A percentile compares a stretch with the other conserved stretches of the same genome.
These are phyloP conservation scores for Darevskia mixta DNA, from an alignment of 2,797 vertebrate genomes.

Conservation along the genomic window DNA sequence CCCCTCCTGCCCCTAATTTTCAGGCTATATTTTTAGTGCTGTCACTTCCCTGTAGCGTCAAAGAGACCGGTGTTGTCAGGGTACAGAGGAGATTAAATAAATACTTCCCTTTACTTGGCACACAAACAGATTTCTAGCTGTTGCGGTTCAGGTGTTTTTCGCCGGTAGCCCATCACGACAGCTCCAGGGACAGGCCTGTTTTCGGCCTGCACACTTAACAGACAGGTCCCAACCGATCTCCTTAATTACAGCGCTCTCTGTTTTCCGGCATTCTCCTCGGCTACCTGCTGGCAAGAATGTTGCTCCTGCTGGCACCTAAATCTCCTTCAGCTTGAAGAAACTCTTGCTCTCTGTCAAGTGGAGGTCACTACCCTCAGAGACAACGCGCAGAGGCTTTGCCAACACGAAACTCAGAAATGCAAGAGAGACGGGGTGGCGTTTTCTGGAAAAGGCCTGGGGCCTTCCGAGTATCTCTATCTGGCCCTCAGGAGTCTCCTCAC, in stretches of 20 bases:
- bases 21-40: constrained; percentile 7
- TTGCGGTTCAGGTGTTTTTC: not conserved
- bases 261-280: not conserved
- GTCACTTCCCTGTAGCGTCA: constrained; percentile 28
- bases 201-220: not conserved
- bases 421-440: too few relatives aligned
- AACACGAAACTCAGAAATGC: not conserved
- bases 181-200: not conserved
- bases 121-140: not conserved
- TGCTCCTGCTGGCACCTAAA: not conserved
- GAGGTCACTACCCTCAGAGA: not conserved
- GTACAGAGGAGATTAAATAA: constrained; percentile 10
- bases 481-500: too few relatives aligned
- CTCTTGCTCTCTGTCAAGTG: not conserved
- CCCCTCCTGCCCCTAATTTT: not conserved
- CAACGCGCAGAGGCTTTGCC: not conserved
- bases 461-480: too few relatives aligned
- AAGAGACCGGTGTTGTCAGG: not conserved
- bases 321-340: not conserved
- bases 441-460: too few relatives aligned
- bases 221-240: not conserved
- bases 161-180: not conserved
- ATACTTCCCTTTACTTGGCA: constrained; percentile 1
- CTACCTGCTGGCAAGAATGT: not conserved
- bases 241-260: not conserved